Base-by-base conservation (phyloP, 2,113 vertebrate genomes). In the Glaucidium brasilianum region DNA sequence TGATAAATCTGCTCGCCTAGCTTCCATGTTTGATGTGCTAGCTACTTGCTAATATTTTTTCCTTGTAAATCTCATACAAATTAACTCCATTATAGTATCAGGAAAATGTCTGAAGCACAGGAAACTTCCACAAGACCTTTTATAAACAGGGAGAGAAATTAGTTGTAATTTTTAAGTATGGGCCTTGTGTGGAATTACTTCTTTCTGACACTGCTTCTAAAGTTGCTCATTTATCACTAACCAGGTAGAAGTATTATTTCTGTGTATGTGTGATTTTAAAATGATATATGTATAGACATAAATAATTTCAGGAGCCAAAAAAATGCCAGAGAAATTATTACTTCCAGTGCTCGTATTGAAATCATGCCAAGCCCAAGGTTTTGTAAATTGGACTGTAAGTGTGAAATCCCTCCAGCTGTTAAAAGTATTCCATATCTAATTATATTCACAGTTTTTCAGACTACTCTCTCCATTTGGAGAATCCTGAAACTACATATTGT, bases 341-440 rank as follows among this genome's bases (percentile, higher is more conserved):
- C 89, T 98, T 98, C 96, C 97, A 98, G 91, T 95, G 92, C 96
- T 96, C 94, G 85, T 89, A 55, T 91, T 98, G 98, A 98, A 98
- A 97, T 63, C 79, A 45, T 77, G 98, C 98, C 98, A 98, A 91
- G 84, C 83, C 68, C 77, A 87, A 97, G 97, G 96, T 97, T 98
- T 97, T 95, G 95, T 97, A 98, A 98, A 98, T 98, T 97, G 82
- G 96, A 45, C 78, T 97, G 37, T 95, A 97, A 98, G 98, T 98
- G 98, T 98, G 98, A 98, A 98, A 98, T 98, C 97, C 95, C 96
- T 97, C 97, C 98, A 98, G 98, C 98, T 98, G 98, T 98, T 98
- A 98, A 97, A 98, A 97, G 95, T 96, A 98, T 98, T 95, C 97
- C 97, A 94, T 98, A 95, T 97, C 98, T 98, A 98, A 98, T 98